phyloP scores from a whole-genome alignment of 2,113 vertebrate species.

The Pseudopipra pipra region DNA sequence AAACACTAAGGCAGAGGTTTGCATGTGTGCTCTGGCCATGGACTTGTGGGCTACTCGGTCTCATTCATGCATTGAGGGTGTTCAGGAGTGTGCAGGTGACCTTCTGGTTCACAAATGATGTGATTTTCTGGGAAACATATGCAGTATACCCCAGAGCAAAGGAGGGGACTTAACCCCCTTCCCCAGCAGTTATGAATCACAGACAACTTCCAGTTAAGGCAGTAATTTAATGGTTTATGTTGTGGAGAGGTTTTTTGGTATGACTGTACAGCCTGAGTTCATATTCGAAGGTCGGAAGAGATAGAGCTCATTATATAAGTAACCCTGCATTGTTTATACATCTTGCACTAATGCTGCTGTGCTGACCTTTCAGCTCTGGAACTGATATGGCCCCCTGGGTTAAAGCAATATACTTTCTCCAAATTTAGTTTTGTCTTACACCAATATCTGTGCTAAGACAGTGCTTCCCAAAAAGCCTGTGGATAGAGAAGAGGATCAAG shows the following conservation, averaged over 20 bases:
- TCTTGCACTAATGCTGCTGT: background rate
- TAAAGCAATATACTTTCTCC: background rate
- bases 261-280: background rate
- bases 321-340: background rate
- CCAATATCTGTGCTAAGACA: background rate
- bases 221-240: background rate
- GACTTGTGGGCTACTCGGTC: background rate
- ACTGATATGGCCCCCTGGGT: background rate
- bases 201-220: background rate
- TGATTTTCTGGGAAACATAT: background rate
- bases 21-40: background rate
- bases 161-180: background rate
- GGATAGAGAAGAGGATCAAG: background rate
- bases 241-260: background rate
- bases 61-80: background rate
- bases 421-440: background rate
- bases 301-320: background rate
- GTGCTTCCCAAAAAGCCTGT: background rate
- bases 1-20: background rate
- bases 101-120: background rate
- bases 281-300: background rate
- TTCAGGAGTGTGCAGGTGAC: background rate
- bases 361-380: slow-evolving; percentile 5
- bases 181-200: background rate
- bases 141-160: background rate